A percentile compares a stretch with the other conserved stretches of the same genome.
These are phyloP conservation scores for Phoebastria nigripes DNA, from an alignment of 2,797 vertebrate genomes.

Conservation along the genomic window DNA sequence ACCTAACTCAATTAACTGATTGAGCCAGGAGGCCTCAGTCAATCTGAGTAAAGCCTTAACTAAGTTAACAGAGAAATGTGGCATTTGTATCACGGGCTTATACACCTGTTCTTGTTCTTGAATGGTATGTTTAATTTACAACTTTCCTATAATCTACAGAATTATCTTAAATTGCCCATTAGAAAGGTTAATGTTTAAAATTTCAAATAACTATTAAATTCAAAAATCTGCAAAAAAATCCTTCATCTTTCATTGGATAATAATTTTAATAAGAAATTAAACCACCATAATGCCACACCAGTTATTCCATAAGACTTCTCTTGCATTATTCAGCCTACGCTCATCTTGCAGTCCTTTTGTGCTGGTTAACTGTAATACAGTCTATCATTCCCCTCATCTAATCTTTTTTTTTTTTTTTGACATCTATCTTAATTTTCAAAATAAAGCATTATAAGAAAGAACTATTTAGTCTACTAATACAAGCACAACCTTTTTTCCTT, in stretches of 20 bases:
- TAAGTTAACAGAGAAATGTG: conserved; percentile 31
- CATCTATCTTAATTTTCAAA: background rate
- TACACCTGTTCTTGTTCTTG: background rate
- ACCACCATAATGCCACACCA: conserved; percentile 31
- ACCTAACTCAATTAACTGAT: conserved; percentile 10
- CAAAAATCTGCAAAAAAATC: conserved; percentile 59
- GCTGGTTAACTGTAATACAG: background rate
- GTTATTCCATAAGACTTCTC: conserved; percentile 8
- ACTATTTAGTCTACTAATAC: background rate
- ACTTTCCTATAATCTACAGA: conserved; percentile 64
- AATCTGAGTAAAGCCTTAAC: conserved; percentile 45
- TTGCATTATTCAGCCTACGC: background rate
- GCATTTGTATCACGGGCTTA: conserved; percentile 48
- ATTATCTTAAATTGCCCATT: conserved; percentile 55
- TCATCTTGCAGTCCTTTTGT: background rate
- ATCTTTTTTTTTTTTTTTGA: background rate
- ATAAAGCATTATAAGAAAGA: background rate
- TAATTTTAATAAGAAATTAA: conserved; percentile 60
- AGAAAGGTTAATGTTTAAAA: conserved; percentile 67
- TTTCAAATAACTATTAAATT: conserved; percentile 49
- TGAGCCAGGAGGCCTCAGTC: conserved; percentile 11
- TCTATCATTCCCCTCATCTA: background rate
- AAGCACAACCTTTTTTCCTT: background rate
- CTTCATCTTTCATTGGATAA: conserved; percentile 46
- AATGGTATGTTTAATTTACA: conserved; percentile 64